phyloP scores from a whole-genome alignment of 1,140 invertebrate genomes.

The Bombyx mandarina region DNA sequence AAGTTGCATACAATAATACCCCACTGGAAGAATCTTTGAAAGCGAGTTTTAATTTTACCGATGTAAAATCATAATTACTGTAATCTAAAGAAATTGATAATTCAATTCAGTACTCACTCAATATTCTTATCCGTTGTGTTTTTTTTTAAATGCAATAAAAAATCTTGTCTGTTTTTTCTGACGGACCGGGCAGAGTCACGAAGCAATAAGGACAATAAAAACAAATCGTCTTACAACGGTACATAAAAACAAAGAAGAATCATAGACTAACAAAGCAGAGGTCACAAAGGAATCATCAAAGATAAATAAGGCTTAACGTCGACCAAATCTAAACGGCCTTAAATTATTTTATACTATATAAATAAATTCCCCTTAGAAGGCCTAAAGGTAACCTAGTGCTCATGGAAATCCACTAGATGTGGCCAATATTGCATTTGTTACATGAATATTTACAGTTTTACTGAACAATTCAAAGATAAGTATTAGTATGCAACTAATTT shows the following conservation, averaged over 20 bases:
- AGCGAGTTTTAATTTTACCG: conserved; percentile 2
- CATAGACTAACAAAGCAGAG: conserved; percentile 3
- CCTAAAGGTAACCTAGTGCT: no score
- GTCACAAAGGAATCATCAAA: conserved; percentile 4
- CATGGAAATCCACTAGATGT: no score
- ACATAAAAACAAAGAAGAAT: conserved; percentile 7
- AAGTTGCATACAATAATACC: no score
- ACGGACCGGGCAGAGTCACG: no score
- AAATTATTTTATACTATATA: background rate
- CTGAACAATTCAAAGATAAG: no score
- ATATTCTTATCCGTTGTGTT: background rate
- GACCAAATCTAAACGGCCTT: background rate
- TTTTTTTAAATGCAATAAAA: background rate
- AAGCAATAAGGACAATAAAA: conserved; percentile 1
- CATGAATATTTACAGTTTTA: no score
- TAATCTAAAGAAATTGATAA: no score
- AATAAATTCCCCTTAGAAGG: no score
- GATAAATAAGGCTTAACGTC: background rate
- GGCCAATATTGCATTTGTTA: no score
- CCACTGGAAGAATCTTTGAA: background rate
- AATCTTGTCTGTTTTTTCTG: background rate
- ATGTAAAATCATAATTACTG: background rate
- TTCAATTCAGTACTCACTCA: no score
- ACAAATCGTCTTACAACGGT: conserved; percentile 1
- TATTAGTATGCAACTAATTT: background rate